Conservation (phyloP, 2,888 invertebrate species). For the Neoitamus cyanurus region DNA sequence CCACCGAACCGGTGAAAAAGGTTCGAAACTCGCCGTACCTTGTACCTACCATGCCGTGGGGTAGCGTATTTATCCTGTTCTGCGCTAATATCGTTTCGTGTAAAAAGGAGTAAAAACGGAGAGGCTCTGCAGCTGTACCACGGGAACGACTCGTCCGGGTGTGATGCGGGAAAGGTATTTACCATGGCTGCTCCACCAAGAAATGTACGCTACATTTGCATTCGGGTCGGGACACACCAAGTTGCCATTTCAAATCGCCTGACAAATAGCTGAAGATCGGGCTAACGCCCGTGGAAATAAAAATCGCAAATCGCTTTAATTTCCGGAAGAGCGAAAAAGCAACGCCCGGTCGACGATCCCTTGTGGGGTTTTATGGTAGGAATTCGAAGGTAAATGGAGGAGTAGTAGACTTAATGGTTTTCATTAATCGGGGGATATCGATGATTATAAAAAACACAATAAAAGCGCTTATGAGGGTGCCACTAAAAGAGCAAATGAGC, state of each 20-base stretch:
- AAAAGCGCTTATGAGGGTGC: not conserved
- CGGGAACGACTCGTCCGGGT: not conserved
- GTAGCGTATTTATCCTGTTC: slow-evolving; percentile 11
- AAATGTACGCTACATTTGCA: not conserved
- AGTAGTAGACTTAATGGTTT: not conserved
- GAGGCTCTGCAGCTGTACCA: not conserved
- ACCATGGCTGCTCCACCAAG: not conserved
- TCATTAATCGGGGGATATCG: not conserved
- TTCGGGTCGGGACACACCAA: not conserved
- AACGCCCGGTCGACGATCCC: not conserved
- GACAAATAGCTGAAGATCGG: slow-evolving; percentile 19
- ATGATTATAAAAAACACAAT: not conserved
- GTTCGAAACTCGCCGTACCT: slow-evolving; percentile 2
- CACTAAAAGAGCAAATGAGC: not conserved
- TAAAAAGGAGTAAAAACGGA: slow-evolving; percentile 4
- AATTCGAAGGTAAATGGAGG: not conserved
- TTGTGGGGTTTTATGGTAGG: not conserved
- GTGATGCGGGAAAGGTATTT: slow-evolving; percentile 29
- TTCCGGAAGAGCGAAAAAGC: slow-evolving; percentile 4
- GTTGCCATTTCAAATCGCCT: slow-evolving; percentile 29
- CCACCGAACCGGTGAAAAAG: slow-evolving; percentile 23
- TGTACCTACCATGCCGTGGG: not conserved
- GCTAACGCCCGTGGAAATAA: slow-evolving; percentile 28
- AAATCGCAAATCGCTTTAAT: slow-evolving; percentile 31
- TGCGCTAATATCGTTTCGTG: not conserved